phyloP scores from a whole-genome alignment of 1,140 invertebrate species.

The Sitobion miscanthi region DNA sequence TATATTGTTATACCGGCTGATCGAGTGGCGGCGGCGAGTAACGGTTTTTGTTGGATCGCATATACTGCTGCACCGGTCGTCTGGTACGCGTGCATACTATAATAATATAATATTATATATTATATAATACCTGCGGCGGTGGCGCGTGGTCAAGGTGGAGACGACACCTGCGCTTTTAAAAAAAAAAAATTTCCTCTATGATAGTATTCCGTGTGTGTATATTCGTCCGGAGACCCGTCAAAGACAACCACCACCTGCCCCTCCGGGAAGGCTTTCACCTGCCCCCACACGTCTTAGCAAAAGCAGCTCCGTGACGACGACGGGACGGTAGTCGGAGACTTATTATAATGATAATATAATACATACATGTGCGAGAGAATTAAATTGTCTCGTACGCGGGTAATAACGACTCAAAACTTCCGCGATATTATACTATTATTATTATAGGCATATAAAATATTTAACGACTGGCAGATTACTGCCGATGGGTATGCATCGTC shows the following conservation, averaged over 20 bases:
- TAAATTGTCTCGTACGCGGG: neutral
- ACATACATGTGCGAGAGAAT: neutral
- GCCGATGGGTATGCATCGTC: neutral
- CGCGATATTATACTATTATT: neutral
- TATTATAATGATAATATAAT: neutral
- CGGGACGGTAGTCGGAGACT: neutral
- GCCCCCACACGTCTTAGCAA: neutral
- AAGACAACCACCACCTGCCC: slow-evolving; percentile 7
- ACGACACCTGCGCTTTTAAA: slow-evolving; percentile 19
- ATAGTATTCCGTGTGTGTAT: neutral
- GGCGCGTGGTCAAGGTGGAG: slow-evolving; percentile 48
- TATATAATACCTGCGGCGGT: slow-evolving; percentile 14
- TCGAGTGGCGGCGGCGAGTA: neutral
- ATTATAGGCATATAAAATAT: neutral
- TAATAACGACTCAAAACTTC: neutral
- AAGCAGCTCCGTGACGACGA: neutral
- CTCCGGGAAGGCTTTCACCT: neutral
- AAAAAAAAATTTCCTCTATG: neutral
- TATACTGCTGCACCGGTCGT: neutral
- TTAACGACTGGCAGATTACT: neutral
- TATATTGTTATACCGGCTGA: slow-evolving; percentile 14
- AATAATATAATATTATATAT: neutral
- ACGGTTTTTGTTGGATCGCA: slow-evolving; percentile 30
- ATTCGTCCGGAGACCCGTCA: neutral
- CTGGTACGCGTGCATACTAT: neutral